Evolutionary conservation across 2,888 invertebrate species (phyloP), one percentile per base, ranked within the genome.

Genomic region (Drosophila nr. medialis): DNA sequence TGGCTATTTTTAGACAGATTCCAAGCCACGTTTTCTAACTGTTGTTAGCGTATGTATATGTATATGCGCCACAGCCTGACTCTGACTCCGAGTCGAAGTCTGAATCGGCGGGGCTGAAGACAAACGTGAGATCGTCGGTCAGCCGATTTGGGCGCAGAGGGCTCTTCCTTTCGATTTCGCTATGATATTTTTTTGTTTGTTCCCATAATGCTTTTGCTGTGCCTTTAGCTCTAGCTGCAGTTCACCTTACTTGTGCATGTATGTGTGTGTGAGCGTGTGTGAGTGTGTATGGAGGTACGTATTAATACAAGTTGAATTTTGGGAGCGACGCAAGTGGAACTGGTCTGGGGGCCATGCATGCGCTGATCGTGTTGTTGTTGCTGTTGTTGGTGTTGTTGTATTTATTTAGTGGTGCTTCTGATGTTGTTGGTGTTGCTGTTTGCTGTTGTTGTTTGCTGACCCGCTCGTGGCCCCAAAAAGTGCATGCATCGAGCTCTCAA

Each of bases 91-190:
- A 45, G 45, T 29, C 67, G 62, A 62, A 58, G 65, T 34, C 62
- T 48, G 48, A 77, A 40, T 62, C 59, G 36, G 61, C 76, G 70
- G 70, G 64, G 70, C 78, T 72, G 54, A 71, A 80, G 80, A 83
- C 89, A 86, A 90, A 90, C 79, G 84, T 84, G 86, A 89, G 89
- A 90, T 83, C 84, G 89, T 69, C 78, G 80, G 78, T 65, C 82
- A 61, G 64, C 69, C 54, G 70, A 71, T 56, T 83, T 86, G 78
- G 79, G 79, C 72, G 75, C 78, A 82, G 87, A 78, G 83, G 83
- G 90, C 92, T 92, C 92, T 92, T 92, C 92, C 92, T 92, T 92
- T 92, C 92, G 92, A 91, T 92, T 91, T 90, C 77, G 79, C 89
- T 81, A 80, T 77, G 88, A 89, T 91, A 92, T 89, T 42, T 56